Percentiles rank a stretch among this genome's conserved stretches.
Conservation (phyloP, 2,888 invertebrate species). For the Poecilobothrus nobilitatus region DNA sequence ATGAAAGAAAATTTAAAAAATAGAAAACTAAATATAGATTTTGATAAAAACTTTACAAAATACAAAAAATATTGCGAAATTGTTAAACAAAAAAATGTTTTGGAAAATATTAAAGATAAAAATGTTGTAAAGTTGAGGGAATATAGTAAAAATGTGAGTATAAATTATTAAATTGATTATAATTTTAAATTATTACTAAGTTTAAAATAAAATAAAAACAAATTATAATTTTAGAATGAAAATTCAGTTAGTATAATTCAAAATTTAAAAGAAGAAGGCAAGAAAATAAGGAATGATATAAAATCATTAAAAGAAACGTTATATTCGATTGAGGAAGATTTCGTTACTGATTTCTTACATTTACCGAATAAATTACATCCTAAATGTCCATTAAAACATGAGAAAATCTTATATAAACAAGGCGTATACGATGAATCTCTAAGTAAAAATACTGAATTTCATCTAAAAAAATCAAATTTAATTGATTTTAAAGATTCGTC, state of each 20-base stretch:
- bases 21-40: conserved; percentile 49
- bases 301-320: conserved; percentile 53
- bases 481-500: conserved; percentile 44
- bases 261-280: conserved; percentile 50
- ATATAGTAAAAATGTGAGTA: conserved; percentile 35
- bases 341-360: conserved; percentile 54
- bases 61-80: conserved; percentile 57
- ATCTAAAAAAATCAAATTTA: conserved; percentile 34
- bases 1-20: conserved; percentile 50
- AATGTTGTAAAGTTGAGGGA: conserved; percentile 47
- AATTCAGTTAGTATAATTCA: conserved; percentile 22
- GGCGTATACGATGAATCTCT: conserved; percentile 18
- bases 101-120: conserved; percentile 49
- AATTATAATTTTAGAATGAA: conserved; percentile 15
- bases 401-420: conserved; percentile 33
- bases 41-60: conserved; percentile 49
- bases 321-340: conserved; percentile 66
- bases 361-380: conserved; percentile 63
- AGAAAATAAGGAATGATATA: conserved; percentile 53
- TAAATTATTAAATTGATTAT: too few species aligned
- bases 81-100: conserved; percentile 44
- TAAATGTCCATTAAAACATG: conserved; percentile 47
- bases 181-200: too few species aligned
- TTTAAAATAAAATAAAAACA: neutral
- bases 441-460: conserved; percentile 35